phyloP scores from a whole-genome alignment of 2,888 invertebrate species.

The Cataglyphis rosenhaueri region DNA sequence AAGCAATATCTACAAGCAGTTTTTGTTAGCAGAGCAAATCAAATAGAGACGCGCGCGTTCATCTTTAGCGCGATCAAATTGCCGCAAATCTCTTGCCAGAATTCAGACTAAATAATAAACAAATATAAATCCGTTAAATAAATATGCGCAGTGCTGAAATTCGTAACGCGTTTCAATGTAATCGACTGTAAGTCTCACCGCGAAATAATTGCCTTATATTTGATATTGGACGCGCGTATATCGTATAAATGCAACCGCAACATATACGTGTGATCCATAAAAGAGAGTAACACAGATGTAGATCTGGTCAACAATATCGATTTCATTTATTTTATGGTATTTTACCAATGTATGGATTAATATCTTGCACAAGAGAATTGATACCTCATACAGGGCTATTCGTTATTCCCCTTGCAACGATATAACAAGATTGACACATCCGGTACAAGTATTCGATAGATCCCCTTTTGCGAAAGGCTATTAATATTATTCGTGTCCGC shows the following conservation, averaged over 20 bases:
- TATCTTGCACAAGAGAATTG: background rate
- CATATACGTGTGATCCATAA: background rate
- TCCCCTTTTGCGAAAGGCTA: background rate
- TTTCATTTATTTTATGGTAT: slow-evolving; percentile 45
- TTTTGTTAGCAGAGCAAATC: slow-evolving; percentile 3
- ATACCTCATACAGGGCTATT: background rate
- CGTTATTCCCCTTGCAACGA: background rate
- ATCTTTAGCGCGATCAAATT: slow-evolving; percentile 10
- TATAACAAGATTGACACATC: slow-evolving; percentile 34
- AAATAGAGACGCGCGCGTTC: background rate
- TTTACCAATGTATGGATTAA: background rate
- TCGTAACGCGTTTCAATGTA: background rate
- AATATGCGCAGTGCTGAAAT: background rate
- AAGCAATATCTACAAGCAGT: slow-evolving; percentile 11
- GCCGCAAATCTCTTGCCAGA: background rate
- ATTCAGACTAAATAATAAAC: slow-evolving; percentile 11
- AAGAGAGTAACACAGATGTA: background rate
- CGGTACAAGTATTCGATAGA: slow-evolving; percentile 12
- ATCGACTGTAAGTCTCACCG: background rate
- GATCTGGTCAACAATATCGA: slow-evolving; percentile 20
- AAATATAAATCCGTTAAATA: slow-evolving; percentile 35
- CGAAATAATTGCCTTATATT: slow-evolving; percentile 19
- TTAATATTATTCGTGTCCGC: slow-evolving; percentile 32
- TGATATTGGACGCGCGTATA: slow-evolving; percentile 20
- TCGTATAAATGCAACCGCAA: background rate